phyloP scores from a whole-genome alignment of 1,140 invertebrate genomes.

The Caenorhabditis inopinata region DNA sequence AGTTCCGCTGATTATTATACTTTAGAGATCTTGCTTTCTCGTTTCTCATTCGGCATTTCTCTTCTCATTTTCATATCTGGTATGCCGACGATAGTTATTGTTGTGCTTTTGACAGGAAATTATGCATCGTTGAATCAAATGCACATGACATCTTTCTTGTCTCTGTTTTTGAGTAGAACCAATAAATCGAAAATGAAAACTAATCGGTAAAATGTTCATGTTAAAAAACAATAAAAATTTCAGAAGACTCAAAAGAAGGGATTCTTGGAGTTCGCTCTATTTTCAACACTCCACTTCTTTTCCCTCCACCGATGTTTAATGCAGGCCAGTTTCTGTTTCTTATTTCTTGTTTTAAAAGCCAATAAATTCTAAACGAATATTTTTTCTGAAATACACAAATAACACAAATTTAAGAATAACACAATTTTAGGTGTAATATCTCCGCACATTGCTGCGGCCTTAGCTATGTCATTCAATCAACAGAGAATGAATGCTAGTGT shows the following conservation, averaged over 20 bases:
- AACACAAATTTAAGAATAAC: too few relatives aligned
- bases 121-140: slow-evolving; percentile 33
- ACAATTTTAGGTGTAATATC: slow-evolving; percentile 28
- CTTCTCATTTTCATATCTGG: background rate
- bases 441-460: slow-evolving; percentile 37
- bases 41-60: slow-evolving; percentile 13
- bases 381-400: too few relatives aligned
- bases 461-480: slow-evolving; percentile 41
- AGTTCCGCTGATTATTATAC: background rate
- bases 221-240: background rate
- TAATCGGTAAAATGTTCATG: background rate
- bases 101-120: slow-evolving; percentile 32
- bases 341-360: too few relatives aligned
- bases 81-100: background rate
- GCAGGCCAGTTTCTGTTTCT: background rate
- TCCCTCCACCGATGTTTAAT: slow-evolving; percentile 2
- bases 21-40: slow-evolving; percentile 16
- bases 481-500: slow-evolving; percentile 31
- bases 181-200: slow-evolving; percentile 3
- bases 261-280: slow-evolving; percentile 7
- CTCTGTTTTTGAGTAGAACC: slow-evolving; percentile 11
- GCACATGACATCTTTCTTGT: slow-evolving; percentile 29
- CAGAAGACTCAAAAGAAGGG: slow-evolving; percentile 6
- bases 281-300: background rate
- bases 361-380: too few relatives aligned